Percentiles rank a stretch among this genome's conserved stretches.
Conservation (phyloP, 2,113 vertebrate species). For the cattle (Bos taurus) region ARS-UCD2.0 NC_037348.1:40607501-40608000, state of each 20-base stretch:
- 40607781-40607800: background rate
- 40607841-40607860: background rate
- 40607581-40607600: background rate
- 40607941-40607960: background rate
- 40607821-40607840: background rate
- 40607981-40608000: conserved; percentile 38
- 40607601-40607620: background rate
- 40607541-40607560: background rate
- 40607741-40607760: background rate
- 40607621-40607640: background rate
- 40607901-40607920: background rate
- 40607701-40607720: background rate
- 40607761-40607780: background rate
- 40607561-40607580: background rate
- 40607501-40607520: background rate
- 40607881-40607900: background rate
- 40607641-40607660: background rate
- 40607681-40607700: background rate
- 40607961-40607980: background rate
- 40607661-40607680: background rate
- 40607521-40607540: background rate
- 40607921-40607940: background rate
- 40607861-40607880: background rate
- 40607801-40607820: background rate
- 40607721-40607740: background rate